phyloP scores from a whole-genome alignment of 2,888 invertebrate genomes.

The Lucinisca nassula region DNA sequence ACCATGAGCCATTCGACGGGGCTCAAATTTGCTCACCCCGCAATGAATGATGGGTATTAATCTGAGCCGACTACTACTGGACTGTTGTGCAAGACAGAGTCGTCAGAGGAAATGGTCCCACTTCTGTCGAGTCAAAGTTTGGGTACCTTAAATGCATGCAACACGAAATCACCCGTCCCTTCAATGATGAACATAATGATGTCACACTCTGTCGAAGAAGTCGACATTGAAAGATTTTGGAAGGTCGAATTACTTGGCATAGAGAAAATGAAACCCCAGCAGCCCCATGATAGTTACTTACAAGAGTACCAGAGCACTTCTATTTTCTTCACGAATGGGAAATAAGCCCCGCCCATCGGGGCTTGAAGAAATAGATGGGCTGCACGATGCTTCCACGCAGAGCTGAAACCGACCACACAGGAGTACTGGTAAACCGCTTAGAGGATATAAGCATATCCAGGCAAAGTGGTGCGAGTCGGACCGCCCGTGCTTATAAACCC shows the following conservation, averaged over 20 bases:
- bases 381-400: no score
- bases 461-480: no score
- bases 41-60: neutral
- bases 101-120: no score
- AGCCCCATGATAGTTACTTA: neutral
- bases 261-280: neutral
- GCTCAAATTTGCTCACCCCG: neutral
- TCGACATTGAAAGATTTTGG: conserved; percentile 2
- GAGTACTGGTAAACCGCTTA: no score
- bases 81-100: no score
- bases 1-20: neutral
- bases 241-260: neutral
- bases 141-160: neutral
- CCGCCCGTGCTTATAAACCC: no score
- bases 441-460: no score
- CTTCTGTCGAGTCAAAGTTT: neutral
- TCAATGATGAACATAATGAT: conserved; percentile 29
- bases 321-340: no score
- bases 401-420: no score
- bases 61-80: no score
- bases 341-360: no score
- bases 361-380: no score
- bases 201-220: conserved; percentile 6
- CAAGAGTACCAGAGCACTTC: neutral
- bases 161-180: neutral